These are phyloP conservation scores for Casuarius casuarius DNA, from an alignment of 2,113 vertebrate genomes.

Conservation along the genomic window DNA sequence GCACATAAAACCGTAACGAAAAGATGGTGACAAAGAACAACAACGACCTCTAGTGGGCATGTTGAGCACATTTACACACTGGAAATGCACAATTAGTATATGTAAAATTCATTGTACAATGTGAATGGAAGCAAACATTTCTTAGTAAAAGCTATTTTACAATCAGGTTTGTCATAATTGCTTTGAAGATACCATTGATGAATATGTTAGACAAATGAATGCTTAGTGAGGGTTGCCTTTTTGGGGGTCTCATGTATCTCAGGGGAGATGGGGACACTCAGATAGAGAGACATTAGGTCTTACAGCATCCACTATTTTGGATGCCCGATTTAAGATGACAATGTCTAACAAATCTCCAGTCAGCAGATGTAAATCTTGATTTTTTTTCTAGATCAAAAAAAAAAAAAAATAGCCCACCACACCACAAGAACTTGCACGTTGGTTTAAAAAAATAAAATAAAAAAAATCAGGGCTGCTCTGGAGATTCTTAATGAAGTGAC, in stretches of 20 bases:
- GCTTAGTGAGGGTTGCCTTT: neutral
- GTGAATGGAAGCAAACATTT: neutral
- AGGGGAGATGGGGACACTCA: too few relatives aligned
- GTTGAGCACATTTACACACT: neutral
- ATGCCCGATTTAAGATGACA: neutral
- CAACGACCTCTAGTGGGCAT: constrained; percentile 46
- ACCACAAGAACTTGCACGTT: fast-evolving
- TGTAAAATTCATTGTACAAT: neutral
- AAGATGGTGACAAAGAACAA: constrained; percentile 16
- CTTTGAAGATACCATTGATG: neutral
- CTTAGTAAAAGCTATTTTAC: fast-evolving
- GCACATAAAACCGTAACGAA: neutral
- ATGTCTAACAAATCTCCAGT: neutral
- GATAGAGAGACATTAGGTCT: fast-evolving
- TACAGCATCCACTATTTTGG: neutral
- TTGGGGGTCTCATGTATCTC: fast-evolving
- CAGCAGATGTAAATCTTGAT: neutral
- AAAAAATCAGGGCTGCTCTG: neutral
- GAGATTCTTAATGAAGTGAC: neutral
- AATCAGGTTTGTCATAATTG: fast-evolving
- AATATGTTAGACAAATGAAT: fast-evolving
- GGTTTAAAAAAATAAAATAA: neutral
- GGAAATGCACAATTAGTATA: neutral
- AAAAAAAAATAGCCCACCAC: neutral
- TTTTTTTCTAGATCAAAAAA: neutral